Evolutionary conservation across 2,113 vertebrate species (phyloP), one percentile per base, ranked within the genome.

Genomic region (Peromyscus polionotus): DNA sequence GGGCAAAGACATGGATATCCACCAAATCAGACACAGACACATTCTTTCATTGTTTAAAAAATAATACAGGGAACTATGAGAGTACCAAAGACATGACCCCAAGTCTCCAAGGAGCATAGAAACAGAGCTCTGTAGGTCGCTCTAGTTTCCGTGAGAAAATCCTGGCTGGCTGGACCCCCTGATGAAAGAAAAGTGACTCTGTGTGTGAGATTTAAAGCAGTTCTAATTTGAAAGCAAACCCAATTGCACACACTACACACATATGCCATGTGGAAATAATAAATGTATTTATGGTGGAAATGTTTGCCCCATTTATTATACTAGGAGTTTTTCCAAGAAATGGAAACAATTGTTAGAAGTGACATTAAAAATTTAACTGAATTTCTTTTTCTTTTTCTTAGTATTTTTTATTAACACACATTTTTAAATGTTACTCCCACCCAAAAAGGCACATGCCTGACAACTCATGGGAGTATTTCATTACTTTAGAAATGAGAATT

Each of bases 261-360:
- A 97, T 48, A 98, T 42, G n/a, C 93, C 98, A 98, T 98, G 98
- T 98, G 98, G 98, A 98, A 98, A 98, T 97, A 96, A 99, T 98
- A 98, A 96, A 80, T 90, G 96, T 79, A 96, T 97, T 98, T 98
- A 98, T 96, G 94, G 90, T 98, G 96, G 97, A 97, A 97, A 98
- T 98, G 95, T 98, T 98, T 96, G 76, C 97, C 98, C 97, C 96
- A 94, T 98, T 98, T 98, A 97, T 98, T 98, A 96, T 98, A 96
- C 94, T 96, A 98, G 96, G 97, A 97, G 87, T 96, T 98, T 97
- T 92, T 98, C 96, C 94, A 98, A 90, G 93, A 97, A 96, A 97
- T 98, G 97, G 91, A 98, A 98, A 95, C 96, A 98, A 97, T 96
- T 95, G 89, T 87, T 98, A 96, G 93, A 91, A 93, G 59, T 83